Conservation (phyloP, 2,888 invertebrate genomes). For the Caenorhabditis parvicauda region DNA sequence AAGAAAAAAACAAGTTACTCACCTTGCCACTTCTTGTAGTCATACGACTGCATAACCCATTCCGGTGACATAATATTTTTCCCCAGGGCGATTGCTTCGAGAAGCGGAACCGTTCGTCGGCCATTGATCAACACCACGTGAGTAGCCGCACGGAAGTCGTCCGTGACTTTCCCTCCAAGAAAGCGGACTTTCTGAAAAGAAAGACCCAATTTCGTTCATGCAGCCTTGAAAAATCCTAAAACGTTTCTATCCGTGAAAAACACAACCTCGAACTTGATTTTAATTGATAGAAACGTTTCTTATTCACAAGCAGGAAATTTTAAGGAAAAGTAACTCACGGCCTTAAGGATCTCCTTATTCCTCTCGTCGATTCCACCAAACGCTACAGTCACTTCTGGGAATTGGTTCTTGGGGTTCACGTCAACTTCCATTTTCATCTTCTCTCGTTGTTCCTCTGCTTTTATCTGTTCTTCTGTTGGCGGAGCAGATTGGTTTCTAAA, state of each 20-base stretch:
- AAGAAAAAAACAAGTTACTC: constrained; percentile 39
- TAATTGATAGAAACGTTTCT: background rate
- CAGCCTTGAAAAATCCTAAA: too few relatives aligned
- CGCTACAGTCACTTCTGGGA: constrained; percentile 9
- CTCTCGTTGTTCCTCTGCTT: background rate
- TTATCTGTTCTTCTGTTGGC: constrained; percentile 49
- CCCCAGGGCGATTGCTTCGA: constrained; percentile 78
- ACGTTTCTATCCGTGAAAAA: too few relatives aligned
- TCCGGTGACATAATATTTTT: constrained; percentile 78
- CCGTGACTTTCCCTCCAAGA: constrained; percentile 80
- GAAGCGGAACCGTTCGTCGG: constrained; percentile 13
- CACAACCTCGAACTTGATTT: too few relatives aligned
- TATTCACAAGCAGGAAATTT: background rate
- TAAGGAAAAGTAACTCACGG: constrained; percentile 19
- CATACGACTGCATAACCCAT: constrained; percentile 82
- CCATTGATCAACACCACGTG: constrained; percentile 77
- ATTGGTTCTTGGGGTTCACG: constrained; percentile 1
- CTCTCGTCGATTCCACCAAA: constrained; percentile 32
- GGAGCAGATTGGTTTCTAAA: constrained; percentile 23
- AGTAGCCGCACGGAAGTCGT: constrained; percentile 77
- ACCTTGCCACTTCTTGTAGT: constrained; percentile 78
- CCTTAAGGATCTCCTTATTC: constrained; percentile 14
- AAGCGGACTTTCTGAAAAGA: constrained; percentile 71
- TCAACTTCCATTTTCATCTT: constrained; percentile 4
- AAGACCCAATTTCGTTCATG: too few relatives aligned